A percentile compares a stretch with the other conserved stretches of the same genome.
Conservation (phyloP, 1,140 invertebrate species). For the Ridgeia piscesae region DNA sequence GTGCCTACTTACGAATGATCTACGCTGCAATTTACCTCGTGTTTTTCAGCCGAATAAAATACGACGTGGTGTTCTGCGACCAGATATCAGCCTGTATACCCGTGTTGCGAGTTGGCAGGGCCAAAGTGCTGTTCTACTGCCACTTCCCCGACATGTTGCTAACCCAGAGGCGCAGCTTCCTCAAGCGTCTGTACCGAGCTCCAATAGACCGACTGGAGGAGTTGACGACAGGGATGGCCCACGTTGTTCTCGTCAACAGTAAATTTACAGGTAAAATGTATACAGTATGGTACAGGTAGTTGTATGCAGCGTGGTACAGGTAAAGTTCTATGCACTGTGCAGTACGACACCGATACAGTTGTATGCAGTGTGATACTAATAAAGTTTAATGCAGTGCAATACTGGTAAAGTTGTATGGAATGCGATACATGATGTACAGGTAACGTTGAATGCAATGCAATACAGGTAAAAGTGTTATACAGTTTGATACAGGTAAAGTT, state of each 20-base stretch:
- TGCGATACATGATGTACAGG: no score
- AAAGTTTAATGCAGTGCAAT: no score
- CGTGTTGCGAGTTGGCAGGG: slow-evolving; percentile 59
- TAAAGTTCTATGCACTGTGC: no score
- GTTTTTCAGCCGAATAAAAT: slow-evolving; percentile 62
- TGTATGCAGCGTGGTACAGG: no score
- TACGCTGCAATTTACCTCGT: slow-evolving; percentile 73
- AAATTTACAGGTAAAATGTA: slow-evolving; percentile 72
- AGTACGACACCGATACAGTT: no score
- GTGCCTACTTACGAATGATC: slow-evolving; percentile 92
- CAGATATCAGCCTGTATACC: slow-evolving; percentile 69
- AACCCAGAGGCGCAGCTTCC: slow-evolving; percentile 45
- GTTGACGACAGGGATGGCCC: slow-evolving; percentile 79
- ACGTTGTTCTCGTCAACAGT: slow-evolving; percentile 91
- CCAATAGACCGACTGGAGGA: slow-evolving; percentile 93
- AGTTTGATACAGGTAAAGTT: no score
- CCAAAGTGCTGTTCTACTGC: slow-evolving; percentile 88
- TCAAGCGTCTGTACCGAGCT: slow-evolving; percentile 80
- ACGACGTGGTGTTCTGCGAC: slow-evolving; percentile 90
- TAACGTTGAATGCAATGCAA: no score
- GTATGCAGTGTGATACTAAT: no score
- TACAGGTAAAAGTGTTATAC: no score
- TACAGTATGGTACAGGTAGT: no score
- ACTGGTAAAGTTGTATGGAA: no score
- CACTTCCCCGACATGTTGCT: slow-evolving; percentile 96